Evolutionary conservation across 1,140 invertebrate genomes (phyloP).

Genomic region (Gyrodactylus bullatarudis): DNA sequence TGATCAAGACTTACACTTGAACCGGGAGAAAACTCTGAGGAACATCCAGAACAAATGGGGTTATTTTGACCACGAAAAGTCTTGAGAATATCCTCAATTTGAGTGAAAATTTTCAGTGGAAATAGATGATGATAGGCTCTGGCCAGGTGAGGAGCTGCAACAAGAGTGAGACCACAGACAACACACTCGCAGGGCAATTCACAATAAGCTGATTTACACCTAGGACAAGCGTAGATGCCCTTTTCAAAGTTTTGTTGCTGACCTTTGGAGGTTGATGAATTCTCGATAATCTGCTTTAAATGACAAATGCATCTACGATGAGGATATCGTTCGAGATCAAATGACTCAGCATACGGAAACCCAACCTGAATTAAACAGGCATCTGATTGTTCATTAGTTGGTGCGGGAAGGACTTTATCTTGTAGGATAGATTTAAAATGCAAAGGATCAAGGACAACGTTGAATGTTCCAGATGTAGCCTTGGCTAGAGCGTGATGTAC

Average conservation of each 20-base stretch:
- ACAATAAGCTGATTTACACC: slow-evolving; percentile 31
- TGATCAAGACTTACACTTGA: background rate
- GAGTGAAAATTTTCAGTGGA: slow-evolving; percentile 40
- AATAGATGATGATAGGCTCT: slow-evolving; percentile 84
- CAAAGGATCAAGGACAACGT: slow-evolving; percentile 53
- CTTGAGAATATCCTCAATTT: background rate
- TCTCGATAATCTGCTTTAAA: background rate
- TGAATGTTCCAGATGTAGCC: slow-evolving; percentile 36
- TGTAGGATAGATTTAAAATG: slow-evolving; percentile 41
- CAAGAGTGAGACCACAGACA: slow-evolving; percentile 63
- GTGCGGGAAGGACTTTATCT: slow-evolving; percentile 46
- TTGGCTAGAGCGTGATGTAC: slow-evolving; percentile 48
- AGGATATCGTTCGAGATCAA: background rate
- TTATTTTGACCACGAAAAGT: slow-evolving; percentile 4
- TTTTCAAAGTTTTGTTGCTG: background rate
- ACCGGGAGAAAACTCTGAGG: background rate
- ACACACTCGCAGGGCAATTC: slow-evolving; percentile 79
- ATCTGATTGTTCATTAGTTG: slow-evolving; percentile 22
- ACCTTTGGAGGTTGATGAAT: background rate
- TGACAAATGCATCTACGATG: background rate
- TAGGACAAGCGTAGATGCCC: slow-evolving; percentile 1
- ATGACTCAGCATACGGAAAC: background rate
- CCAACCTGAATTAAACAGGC: background rate
- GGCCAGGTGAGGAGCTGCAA: slow-evolving; percentile 76
- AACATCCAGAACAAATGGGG: background rate